Evolutionary conservation across 2,113 vertebrate species (phyloP).

Genomic region (Muntiacus reevesi): DNA sequence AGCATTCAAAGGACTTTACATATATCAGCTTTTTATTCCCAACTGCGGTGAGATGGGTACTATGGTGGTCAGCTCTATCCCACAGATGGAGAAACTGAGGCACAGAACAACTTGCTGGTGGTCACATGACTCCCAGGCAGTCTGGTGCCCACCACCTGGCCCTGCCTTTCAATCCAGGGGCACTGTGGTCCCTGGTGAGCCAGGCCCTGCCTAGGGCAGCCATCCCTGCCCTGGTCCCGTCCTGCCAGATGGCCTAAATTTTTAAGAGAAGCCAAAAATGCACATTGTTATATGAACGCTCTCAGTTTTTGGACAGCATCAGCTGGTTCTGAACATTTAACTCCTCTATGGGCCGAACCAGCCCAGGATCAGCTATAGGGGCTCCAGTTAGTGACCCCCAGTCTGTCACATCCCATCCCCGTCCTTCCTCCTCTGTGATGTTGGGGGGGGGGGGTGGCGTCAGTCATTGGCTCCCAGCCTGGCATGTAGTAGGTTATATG

Average conservation of each 20-base stretch:
- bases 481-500: neutral
- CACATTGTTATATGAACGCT: neutral
- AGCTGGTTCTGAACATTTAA: neutral
- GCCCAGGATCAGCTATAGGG: too few species aligned
- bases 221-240: fast-evolving
- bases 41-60: neutral
- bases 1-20: neutral
- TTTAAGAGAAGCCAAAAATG: neutral
- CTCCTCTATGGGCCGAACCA: neutral
- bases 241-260: neutral
- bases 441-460: fast-evolving
- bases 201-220: neutral
- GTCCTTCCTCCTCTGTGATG: neutral
- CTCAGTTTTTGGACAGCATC: neutral
- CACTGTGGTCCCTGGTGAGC: neutral
- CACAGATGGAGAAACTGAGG: neutral
- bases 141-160: neutral
- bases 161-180: neutral
- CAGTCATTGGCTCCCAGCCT: neutral
- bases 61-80: neutral
- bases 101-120: neutral
- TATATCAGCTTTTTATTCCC: fast-evolving
- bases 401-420: neutral
- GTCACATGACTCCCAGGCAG: neutral
- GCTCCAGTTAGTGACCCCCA: neutral